Base-by-base conservation (phyloP, 2,113 vertebrate species). In the Pituophis catenifer region DNA sequence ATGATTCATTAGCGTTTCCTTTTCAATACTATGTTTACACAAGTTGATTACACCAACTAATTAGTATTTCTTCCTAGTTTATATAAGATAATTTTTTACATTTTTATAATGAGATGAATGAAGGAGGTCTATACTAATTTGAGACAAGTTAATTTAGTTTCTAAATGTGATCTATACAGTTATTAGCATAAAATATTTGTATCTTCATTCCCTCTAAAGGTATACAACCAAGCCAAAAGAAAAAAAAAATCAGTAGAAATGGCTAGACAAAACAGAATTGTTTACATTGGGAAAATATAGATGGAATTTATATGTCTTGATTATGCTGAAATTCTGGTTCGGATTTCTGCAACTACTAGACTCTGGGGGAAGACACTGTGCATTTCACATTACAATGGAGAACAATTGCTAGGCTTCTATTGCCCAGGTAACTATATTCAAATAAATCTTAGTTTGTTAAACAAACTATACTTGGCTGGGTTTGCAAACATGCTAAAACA, bases 21-120 rank as follows among this genome's bases (percentile, higher is more conserved):
- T 92, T 97, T 96, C 96, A 95, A 93, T 96, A 96, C 96, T 97
- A 95, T 97, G 96, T 97, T 98, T 98, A 98, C 90, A 97, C 93
- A 97, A 97, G 96, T 97, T 98, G 97, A 97, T 97, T 98, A 98
- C 58, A 97, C 96, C 96, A 97, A 96, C 98, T 98, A 98, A 98
- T 98, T 98, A 98, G 95, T 96, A 97, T 98, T 98, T 97, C 95
- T 95, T 92, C 93, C 97, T 96, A 96, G 57, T 95, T 98, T 96
- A 96, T 97, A n/a, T n/a, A n/a, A n/a, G n/a, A 96, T 97, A 97
- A 95, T 70, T 94, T 95, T 96, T 97, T 98, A 95, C 94, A 97
- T 97, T 96, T 97, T 70, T 70, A 70, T 97, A 98, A 98, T 98
- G 97, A 97, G 95, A 94, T 95, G 95, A 96, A 93, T 93, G 92